A percentile compares a stretch with the other conserved stretches of the same genome.
These are phyloP conservation scores for Hypomecis punctinalis DNA, from an alignment of 2,888 invertebrate species.

Conservation along the genomic window DNA sequence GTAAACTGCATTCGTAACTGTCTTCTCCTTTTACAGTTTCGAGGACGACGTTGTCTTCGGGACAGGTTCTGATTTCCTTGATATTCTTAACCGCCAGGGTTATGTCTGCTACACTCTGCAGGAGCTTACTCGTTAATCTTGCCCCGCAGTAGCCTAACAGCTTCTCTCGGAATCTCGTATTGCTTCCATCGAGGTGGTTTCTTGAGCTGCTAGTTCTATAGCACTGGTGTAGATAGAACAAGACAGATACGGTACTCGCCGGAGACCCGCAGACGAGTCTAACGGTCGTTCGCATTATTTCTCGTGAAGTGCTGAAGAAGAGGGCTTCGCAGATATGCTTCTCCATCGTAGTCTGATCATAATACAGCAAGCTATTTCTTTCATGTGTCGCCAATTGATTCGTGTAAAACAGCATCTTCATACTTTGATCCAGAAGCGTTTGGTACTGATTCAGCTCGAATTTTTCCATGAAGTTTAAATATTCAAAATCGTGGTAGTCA, in stretches of 20 bases:
- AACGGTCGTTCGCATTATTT: constrained; percentile 73
- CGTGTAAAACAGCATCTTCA: constrained; percentile 65
- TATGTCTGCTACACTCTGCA: constrained; percentile 69
- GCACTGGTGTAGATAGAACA: constrained; percentile 78
- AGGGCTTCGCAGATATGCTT: constrained; percentile 64
- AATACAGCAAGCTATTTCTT: constrained; percentile 59
- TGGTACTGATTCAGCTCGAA: constrained; percentile 78
- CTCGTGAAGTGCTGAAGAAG: constrained; percentile 67
- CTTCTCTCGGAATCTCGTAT: constrained; percentile 71
- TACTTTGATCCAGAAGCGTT: constrained; percentile 61
- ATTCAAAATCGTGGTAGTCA: constrained; percentile 69
- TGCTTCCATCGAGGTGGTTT: constrained; percentile 71
- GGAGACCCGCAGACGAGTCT: constrained; percentile 71
- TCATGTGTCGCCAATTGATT: constrained; percentile 46
- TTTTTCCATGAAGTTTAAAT: constrained; percentile 65
- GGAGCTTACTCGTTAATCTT: constrained; percentile 62
- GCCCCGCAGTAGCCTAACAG: constrained; percentile 70
- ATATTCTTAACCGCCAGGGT: constrained; percentile 63
- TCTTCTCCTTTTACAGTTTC: constrained; percentile 72
- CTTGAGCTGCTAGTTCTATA: constrained; percentile 65
- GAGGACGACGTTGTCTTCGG: constrained; percentile 68
- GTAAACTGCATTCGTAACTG: constrained; percentile 70
- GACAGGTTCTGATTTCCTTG: constrained; percentile 65
- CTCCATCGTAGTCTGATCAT: constrained; percentile 76
- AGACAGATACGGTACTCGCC: constrained; percentile 67